Evolutionary conservation across 2,113 vertebrate genomes (phyloP), one percentile per base, ranked within the genome.

Genomic region (Origma solitaria): DNA sequence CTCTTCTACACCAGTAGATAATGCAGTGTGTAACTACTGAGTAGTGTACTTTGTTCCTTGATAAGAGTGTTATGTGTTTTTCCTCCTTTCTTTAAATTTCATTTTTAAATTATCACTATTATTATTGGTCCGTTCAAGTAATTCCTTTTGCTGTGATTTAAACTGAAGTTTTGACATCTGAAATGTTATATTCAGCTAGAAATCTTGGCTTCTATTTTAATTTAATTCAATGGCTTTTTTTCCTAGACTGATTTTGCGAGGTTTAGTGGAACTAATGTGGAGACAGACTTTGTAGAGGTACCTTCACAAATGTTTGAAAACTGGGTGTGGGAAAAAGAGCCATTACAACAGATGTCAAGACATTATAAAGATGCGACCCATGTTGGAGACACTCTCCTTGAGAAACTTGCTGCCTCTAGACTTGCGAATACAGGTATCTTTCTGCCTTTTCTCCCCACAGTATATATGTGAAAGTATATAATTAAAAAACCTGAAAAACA

Each of bases 271-370:
- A 99, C 98, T 66, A 98, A 98, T 92, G 99, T 99, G 92, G 99
- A 99, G 98, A 99, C 98, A 1, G 99, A 99, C 93, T 99, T 99
- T 88, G 99, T 99, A 94, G 99, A 99, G 91, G 99, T 99, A 30
- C 99, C 99, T 9, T 99, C 99, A 57, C 99, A 99, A 97, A 98
- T 99, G 99, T 98, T 99, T 82, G 99, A 99, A 96, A 99, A 99
- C 92, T 99, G 99, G 99, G 99, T 99, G 14, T 99, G 99, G 99
- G 98, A 99, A 94, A 98, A 98, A 80, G 98, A 99, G 91, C 98
- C 99, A 11, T 98, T 99, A 25, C 98, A 97, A 72, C 98, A 98
- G 92, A 98, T 99, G 98, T 99, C 99, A 28, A 97, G 97, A 64
- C 99, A 99, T 97, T 99, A 99, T 96, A 98, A 97, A 95, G 98